A percentile compares a stretch with the other conserved stretches of the same genome.
phyloP scores from a whole-genome alignment of 2,113 vertebrate species.

The Colius striatus region DNA sequence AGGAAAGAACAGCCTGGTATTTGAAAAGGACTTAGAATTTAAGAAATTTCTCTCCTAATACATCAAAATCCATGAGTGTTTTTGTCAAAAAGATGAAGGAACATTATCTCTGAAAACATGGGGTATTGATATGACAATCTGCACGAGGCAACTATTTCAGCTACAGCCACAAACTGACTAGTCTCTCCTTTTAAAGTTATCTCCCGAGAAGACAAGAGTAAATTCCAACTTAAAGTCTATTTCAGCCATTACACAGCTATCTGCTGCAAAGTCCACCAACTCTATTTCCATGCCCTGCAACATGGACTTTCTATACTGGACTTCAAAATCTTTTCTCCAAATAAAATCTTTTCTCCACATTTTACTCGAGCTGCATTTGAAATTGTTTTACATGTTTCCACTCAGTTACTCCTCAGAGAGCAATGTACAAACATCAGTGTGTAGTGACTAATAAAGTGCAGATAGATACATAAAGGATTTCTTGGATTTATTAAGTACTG shows the following conservation, averaged over 20 bases:
- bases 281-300: not conserved
- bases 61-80: not conserved
- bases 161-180: not conserved
- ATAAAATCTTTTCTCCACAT: not conserved
- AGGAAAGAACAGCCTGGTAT: not conserved
- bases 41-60: not conserved
- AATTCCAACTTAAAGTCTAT: not conserved
- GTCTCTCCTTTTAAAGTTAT: not conserved
- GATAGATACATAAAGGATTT: not conserved
- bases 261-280: not conserved
- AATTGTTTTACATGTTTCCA: not conserved
- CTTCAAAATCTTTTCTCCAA: not conserved
- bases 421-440: not conserved
- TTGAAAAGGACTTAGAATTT: not conserved
- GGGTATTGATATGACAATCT: not conserved
- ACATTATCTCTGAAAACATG: not conserved
- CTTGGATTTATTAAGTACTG: not conserved
- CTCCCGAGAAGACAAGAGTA: not conserved
- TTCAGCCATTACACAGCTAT: not conserved
- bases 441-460: not conserved
- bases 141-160: not conserved
- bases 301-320: not conserved
- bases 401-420: not conserved
- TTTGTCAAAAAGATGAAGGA: not conserved
- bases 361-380: not conserved